Base-by-base conservation (phyloP, 2,113 vertebrate species). In the Pseudonaja textilis region DNA sequence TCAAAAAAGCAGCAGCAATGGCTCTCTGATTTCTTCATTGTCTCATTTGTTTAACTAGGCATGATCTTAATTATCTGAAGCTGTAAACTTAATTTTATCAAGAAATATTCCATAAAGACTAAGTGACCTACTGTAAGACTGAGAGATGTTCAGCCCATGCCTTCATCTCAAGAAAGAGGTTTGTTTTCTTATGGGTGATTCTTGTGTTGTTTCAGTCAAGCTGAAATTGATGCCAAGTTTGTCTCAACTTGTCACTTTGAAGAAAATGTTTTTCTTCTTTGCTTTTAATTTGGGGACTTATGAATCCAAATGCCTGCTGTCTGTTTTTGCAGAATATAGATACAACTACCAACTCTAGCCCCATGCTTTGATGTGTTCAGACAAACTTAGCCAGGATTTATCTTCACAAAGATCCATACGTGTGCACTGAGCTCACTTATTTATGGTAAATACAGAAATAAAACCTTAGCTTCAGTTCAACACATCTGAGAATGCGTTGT, bases 221-320 rank as follows among this genome's bases (percentile, higher is more conserved):
- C 95, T 94, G 81, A 96, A 93, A 96, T 87, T 42, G 26, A 0
- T 90, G 54, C 54, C 91, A 16, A 1, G 42, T n/a, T 56, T 95
- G 96, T 96, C 94, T 96, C 92, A 93, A 86, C 90, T 95, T 94
- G 54, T 94, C 95, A 95, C 91, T 91, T 0, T 10, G 85, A 56
- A 61, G 92, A 95, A 93, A 91, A 90, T 93, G 93, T 95, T 97
- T 92, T 26, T 92, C 74, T 88, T 94, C 5, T 94, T 94, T 88
- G 95, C 93, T 94, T 92, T 94, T 85, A 90, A 95, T 95, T 96
- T 96, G 95, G 88, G 94, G 95, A 96, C 92, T 95, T 95, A 96
- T 64, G 90, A 87, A 85, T 96, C 94, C 59, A 87, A 94, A 93
- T 85, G 95, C 89, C 94, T 91, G 39, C 88, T 0, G 1, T 94